Base-by-base conservation (phyloP, 2,888 invertebrate species). In the Ecliptopera silaceata region DNA sequence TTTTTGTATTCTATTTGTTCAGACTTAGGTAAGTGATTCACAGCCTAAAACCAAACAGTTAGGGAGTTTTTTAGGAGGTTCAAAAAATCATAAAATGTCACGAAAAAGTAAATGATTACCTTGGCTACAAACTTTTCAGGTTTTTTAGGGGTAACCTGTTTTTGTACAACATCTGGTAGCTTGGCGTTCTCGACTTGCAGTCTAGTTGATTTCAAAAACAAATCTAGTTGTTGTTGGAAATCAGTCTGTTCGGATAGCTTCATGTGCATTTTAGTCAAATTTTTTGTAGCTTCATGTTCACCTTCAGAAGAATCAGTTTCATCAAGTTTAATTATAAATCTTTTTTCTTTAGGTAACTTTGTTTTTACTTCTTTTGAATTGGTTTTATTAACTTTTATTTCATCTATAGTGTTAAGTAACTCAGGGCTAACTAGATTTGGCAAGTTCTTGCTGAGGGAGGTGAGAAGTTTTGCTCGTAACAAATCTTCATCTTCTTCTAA, bases 401-500 rank as follows among this genome's bases (percentile, higher is more conserved):
- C 75, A 22, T 74, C 68, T 29, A 74, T 56, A 43, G 60, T 61
- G 58, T 77, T 75, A 17, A 79, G 65, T 46, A 77, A 54, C 61
- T 71, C 77, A 44, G 82, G 70, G 56, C 78, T 75, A 34, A 84
- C 75, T 38, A 87, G 70, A 63, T 86, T 84, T 46, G 91, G 88
- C 51, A 93, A 84, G 76, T 92, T 93, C 75, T 92, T 93, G 53
- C 92, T 92, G 62, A 94, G 84, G 4, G 93, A 93, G 47, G 92
- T 93, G 63, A 94, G 80, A 51, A 94, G 73, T 76, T 92, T 89
- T 29, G 93, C 93, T 61, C 94, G 79, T 60, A 94, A 82, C 47
- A 93, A 85, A 75, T 93, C 93, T 74, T 93, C 93, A 74, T 94
- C 93, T 69, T 94, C 93, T 46, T 93, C 93, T 56, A 90, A 66